Evolutionary conservation across 2,888 invertebrate genomes (phyloP).

Genomic region (Drosophila hawaiiensis): DNA sequence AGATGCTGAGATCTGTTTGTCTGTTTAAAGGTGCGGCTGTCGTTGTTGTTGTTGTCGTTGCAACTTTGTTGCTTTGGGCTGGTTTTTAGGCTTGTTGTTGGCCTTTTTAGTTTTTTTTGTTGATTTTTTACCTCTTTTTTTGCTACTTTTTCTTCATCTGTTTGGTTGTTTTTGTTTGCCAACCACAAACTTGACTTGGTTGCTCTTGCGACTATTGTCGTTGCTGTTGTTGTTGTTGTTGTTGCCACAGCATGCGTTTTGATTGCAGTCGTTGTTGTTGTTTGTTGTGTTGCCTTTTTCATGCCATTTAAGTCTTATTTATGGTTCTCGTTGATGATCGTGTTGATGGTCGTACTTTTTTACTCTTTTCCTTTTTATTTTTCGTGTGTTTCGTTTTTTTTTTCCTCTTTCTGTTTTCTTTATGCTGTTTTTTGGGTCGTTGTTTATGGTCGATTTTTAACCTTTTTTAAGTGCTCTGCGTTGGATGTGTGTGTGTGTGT

Average conservation of each 20-base stretch:
- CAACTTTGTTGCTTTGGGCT: slow-evolving; percentile 26
- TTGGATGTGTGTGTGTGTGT: slow-evolving; percentile 8
- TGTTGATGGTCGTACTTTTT: slow-evolving; percentile 78
- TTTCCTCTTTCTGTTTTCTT: slow-evolving; percentile 13
- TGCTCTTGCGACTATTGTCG: slow-evolving; percentile 33
- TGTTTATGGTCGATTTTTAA: slow-evolving; percentile 47
- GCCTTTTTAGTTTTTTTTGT: slow-evolving; percentile 41
- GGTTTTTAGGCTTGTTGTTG: slow-evolving; percentile 26
- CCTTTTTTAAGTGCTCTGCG: slow-evolving; percentile 37
- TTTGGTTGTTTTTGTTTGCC: slow-evolving; percentile 48
- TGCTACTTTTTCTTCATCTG: slow-evolving; percentile 59
- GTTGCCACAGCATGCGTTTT: slow-evolving; percentile 76
- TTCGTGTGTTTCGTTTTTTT: slow-evolving; percentile 9
- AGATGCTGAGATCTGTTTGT: slow-evolving; percentile 18
- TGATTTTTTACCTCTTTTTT: slow-evolving; percentile 31
- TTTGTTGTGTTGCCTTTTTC: slow-evolving; percentile 56
- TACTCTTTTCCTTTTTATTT: slow-evolving; percentile 19
- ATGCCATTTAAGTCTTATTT: slow-evolving; percentile 82
- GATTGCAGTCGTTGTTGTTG: slow-evolving; percentile 62
- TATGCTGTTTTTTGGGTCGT: slow-evolving; percentile 26
- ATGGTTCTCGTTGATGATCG: slow-evolving; percentile 82
- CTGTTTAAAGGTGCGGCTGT: slow-evolving; percentile 73
- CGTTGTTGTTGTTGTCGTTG: slow-evolving; percentile 26
- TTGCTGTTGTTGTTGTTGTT: slow-evolving; percentile 17
- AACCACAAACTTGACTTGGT: slow-evolving; percentile 44